phyloP scores from a whole-genome alignment of 2,888 invertebrate species.

The Epiperipatus broadwayi region DNA sequence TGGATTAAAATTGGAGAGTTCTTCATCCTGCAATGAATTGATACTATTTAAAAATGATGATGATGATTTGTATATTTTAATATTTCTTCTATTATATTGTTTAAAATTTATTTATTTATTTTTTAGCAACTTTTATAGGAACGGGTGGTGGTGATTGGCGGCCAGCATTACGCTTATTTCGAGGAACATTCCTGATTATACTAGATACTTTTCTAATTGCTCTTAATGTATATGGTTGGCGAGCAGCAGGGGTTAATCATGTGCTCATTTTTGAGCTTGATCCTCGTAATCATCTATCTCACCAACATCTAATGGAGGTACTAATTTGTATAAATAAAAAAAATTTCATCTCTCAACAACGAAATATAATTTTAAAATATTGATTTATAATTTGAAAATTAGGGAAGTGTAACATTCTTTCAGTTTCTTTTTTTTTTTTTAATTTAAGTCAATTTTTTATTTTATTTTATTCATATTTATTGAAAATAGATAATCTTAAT shows the following conservation, averaged over 20 bases:
- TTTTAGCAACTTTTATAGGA: background rate
- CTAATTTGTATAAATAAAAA: slow-evolving; percentile 7
- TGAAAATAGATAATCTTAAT: too few species aligned
- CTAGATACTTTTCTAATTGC: slow-evolving; percentile 85
- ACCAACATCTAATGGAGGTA: slow-evolving; percentile 78
- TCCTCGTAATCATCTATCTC: slow-evolving; percentile 65
- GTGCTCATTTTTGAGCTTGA: slow-evolving; percentile 92
- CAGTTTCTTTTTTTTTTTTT: slow-evolving; percentile 5
- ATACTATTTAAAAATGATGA: too few species aligned
- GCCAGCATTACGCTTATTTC: slow-evolving; percentile 73
- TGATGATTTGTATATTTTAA: too few species aligned
- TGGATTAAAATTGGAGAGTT: too few species aligned
- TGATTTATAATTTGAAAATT: too few species aligned
- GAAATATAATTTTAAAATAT: too few species aligned
- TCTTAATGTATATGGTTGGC: slow-evolving; percentile 90
- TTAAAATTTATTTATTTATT: slow-evolving; percentile 32
- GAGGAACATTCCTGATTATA: slow-evolving; percentile 77
- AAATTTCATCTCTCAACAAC: too few species aligned
- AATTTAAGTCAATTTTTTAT: background rate
- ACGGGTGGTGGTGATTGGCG: slow-evolving; percentile 34
- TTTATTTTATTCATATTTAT: too few species aligned
- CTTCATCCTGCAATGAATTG: too few species aligned
- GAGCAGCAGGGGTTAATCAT: slow-evolving; percentile 91
- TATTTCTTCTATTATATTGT: slow-evolving; percentile 46
- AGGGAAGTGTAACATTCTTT: too few species aligned